Evolutionary conservation across 2,888 invertebrate species (phyloP), one percentile per base, ranked within the genome.

Genomic region (Lasioglossum malachurum): DNA sequence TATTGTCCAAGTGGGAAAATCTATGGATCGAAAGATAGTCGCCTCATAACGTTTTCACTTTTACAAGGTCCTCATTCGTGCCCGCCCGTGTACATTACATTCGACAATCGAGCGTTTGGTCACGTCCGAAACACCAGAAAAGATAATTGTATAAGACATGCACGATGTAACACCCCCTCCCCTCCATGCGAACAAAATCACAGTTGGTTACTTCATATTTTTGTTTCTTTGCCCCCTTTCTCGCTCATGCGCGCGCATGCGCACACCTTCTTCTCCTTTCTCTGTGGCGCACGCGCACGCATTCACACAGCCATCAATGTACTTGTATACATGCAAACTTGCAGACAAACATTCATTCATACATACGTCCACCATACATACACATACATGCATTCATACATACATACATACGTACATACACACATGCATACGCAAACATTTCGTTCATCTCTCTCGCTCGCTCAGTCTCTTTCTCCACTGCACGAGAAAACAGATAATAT

Each of bases 161-260:
- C 78, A 80, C 77, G 74, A 86, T 41, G 38, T 41, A 71, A 80
- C 60, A 85, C 78, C 35, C 69, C 35, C 82, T 73, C 73, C 75
- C 71, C 81, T 60, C 76, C 76, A 4, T 72, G 90, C 91, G 89
- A 92, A 93, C 92, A 93, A 91, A 94, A 94, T 94, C 94, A 94
- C 94, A 94, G 94, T 90, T 94, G 91, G 93, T 92, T 92, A 84
- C 75, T 49, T 78, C 77, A 81, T 78, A 46, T 86, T 75, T 82
- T 44, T 82, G 31, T 71, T 71, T 69, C 44, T 71, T n/a, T 41
- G 5, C 5, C 69, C n/a, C 14, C 14, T 83, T 46, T 57, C 60
- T 71, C 46, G 35, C 67, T 67, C 19, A 23, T 19, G 27, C 72
- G 4, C 53, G 38, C 38, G 23, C 23, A 10, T 23, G 27, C 72